Evolutionary conservation across 2,797 vertebrate species (phyloP), one percentile per base, ranked within the genome.

Genomic region (Salmo trutta): DNA sequence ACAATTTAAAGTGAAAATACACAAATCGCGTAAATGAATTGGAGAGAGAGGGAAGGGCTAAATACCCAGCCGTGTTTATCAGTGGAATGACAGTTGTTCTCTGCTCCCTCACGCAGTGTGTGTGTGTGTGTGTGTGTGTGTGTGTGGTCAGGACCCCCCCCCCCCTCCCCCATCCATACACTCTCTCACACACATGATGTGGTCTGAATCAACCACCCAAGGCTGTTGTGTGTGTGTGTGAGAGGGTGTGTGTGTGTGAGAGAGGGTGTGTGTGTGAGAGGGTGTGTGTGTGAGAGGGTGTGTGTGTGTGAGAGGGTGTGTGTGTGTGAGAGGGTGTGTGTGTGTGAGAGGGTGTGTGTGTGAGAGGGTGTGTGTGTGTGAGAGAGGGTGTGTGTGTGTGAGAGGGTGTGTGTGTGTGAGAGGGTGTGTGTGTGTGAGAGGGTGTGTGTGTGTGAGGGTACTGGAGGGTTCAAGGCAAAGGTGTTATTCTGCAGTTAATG

Each of bases 51-150:
- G 36, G 36, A 36, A 16, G 29, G n/a, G 33, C 5, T 69, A 47
- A 41, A 69, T n/a, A 69, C 31, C 33, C 41, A 2, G 67, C 47
- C 1, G 54, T 33, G 27, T 74, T 31, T 53, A 4, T 47, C 47
- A 41, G 15, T 5, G 19, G 52, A 52, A 33, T 76, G 65, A 76
- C 41, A 36, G 4, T 51, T 5, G 16, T 19, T 15, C 47, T 12
- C 24, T 27, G 31, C 41, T 47, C 52, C 19, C 19, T n/a, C 75
- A n/a, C 19, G 51, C 65, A 33, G 65, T 75, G 74, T 75, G 74
- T 68, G 59, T 8, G 33, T n/a, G 36, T 36, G 33, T 52, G 51
- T 52, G 47, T 51, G 47, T 29, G 27, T 29, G 52, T 53, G 52
- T 53, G 27, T 29, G 27, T 29, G 27, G 33, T 47, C 8, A 47